A percentile compares a stretch with the other conserved stretches of the same genome.
Evolutionary conservation across 92 coral and sea anemone species (phyloP).

Genomic region (Zoanthus sansibaricus): DNA sequence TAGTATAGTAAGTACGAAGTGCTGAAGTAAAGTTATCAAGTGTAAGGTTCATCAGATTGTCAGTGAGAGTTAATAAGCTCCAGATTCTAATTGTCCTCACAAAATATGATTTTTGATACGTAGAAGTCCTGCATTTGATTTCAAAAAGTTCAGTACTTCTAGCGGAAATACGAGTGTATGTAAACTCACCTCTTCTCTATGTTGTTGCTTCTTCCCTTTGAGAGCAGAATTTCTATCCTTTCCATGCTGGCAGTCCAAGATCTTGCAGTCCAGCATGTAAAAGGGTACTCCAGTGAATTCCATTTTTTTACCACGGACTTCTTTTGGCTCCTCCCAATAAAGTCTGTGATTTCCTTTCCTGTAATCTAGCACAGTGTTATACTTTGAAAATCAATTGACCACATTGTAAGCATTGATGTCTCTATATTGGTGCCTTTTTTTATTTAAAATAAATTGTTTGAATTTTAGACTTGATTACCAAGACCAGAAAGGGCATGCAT

Average conservation of each 20-base stretch:
- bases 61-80: too few relatives aligned
- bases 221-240: slow-evolving; percentile 56
- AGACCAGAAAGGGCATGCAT: too few relatives aligned
- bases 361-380: slow-evolving; percentile 16
- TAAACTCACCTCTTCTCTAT: slow-evolving; percentile 26
- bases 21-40: too few relatives aligned
- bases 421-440: slow-evolving; percentile 13
- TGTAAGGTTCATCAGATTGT: too few relatives aligned
- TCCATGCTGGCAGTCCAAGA: slow-evolving; percentile 57
- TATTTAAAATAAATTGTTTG: not conserved
- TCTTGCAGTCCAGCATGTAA: slow-evolving; percentile 35
- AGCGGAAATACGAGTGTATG: slow-evolving; percentile 39
- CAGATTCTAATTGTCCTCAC: slow-evolving; percentile 46
- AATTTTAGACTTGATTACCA: too few relatives aligned
- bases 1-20: too few relatives aligned
- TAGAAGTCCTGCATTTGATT: slow-evolving; percentile 42
- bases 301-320: slow-evolving; percentile 50
- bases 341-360: slow-evolving; percentile 48
- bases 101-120: slow-evolving; percentile 47
- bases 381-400: not conserved
- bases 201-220: slow-evolving; percentile 35
- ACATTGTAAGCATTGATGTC: slow-evolving; percentile 14
- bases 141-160: slow-evolving; percentile 15
- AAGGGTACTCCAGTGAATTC: slow-evolving; percentile 55
- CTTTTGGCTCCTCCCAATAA: slow-evolving; percentile 61